Percentiles rank a stretch among this genome's conserved stretches.
phyloP scores from a whole-genome alignment of 2,797 vertebrate genomes.

The Enteromius unitaeniatus region DNA sequence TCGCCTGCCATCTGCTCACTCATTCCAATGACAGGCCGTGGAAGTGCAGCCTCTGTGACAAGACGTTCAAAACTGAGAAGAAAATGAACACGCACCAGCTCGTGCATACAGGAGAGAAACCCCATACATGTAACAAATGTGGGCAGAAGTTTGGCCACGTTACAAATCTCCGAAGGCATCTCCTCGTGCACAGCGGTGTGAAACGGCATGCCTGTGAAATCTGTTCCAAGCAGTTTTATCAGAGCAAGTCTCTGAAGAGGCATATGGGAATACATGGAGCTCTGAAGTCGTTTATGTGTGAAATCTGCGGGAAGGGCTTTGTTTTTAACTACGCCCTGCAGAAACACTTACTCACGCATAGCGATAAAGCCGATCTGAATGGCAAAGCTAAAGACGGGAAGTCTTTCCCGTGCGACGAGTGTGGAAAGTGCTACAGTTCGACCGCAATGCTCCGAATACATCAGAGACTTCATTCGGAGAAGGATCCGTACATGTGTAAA shows the following conservation, averaged over 20 bases:
- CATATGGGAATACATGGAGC: slow-evolving; percentile 68
- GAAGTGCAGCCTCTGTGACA: slow-evolving; percentile 71
- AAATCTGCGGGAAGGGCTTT: slow-evolving; percentile 69
- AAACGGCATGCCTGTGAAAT: slow-evolving; percentile 67
- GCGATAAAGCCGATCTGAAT: background rate
- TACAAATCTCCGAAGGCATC: slow-evolving; percentile 76
- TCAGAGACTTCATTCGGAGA: slow-evolving; percentile 65
- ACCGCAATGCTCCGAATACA: slow-evolving; percentile 52
- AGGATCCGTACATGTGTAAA: slow-evolving; percentile 50
- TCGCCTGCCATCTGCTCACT: slow-evolving; percentile 72
- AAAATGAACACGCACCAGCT: slow-evolving; percentile 72
- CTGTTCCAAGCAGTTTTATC: slow-evolving; percentile 76
- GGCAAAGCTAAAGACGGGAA: slow-evolving; percentile 9
- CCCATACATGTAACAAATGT: slow-evolving; percentile 75
- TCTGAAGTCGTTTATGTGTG: slow-evolving; percentile 65
- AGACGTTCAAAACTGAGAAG: slow-evolving; percentile 69
- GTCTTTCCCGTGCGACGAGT: slow-evolving; percentile 48
- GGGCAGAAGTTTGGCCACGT: slow-evolving; percentile 72
- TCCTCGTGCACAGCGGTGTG: slow-evolving; percentile 76
- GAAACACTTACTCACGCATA: slow-evolving; percentile 57
- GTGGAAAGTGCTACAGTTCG: slow-evolving; percentile 55
- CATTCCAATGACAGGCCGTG: slow-evolving; percentile 75
- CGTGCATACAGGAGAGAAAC: slow-evolving; percentile 79
- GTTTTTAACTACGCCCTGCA: slow-evolving; percentile 65
- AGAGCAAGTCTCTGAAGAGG: slow-evolving; percentile 74